Evolutionary conservation across 2,888 invertebrate species (phyloP), one percentile per base, ranked within the genome.

Genomic region (Drosophila fulvimacula): DNA sequence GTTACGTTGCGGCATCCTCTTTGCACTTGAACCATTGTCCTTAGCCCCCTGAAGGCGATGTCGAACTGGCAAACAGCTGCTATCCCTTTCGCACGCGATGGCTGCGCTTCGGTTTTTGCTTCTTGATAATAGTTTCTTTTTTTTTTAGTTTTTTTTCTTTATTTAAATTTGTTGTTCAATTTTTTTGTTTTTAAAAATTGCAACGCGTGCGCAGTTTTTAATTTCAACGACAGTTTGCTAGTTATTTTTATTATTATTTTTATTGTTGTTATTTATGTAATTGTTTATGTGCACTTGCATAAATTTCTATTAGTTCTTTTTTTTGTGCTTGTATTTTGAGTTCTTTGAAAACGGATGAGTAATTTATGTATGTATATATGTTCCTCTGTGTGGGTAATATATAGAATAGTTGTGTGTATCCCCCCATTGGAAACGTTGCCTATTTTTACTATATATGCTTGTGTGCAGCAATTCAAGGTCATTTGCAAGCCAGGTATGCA

Each of bases 21-120:
- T 91, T 91, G 91, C 91, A 90, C 91, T 91, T 91, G 91, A 91
- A 91, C 91, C 89, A 80, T 84, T 91, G 88, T 89, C 91, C 91
- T 90, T 90, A 82, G 76, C 66, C 52, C 55, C 62, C 62, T 60
- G 55, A 63, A 57, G 59, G 56, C 72, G 44, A 63, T 58, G 57
- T 34, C 63, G 65, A 68, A 21, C 48, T 60, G 42, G 44, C 63
- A 53, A 69, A 64, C 80, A 62, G 74, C 69, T 69, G 79, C 80
- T 79, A 79, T 91, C 91, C 85, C 84, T 83, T 88, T 87, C 65
- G n/a, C 66, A 57, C 58, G 39, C 58, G 27, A 21, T 17, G 24
- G 57, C 62, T 59, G 32, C 42, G 59, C 73, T 60, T 73, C 68
- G 67, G 73, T 39, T 72, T 62, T 77, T 46, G 44, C 58, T 79